A percentile compares a stretch with the other conserved stretches of the same genome.
phyloP scores from a whole-genome alignment of 2,113 vertebrate species.

The Saguinus imperator region DNA sequence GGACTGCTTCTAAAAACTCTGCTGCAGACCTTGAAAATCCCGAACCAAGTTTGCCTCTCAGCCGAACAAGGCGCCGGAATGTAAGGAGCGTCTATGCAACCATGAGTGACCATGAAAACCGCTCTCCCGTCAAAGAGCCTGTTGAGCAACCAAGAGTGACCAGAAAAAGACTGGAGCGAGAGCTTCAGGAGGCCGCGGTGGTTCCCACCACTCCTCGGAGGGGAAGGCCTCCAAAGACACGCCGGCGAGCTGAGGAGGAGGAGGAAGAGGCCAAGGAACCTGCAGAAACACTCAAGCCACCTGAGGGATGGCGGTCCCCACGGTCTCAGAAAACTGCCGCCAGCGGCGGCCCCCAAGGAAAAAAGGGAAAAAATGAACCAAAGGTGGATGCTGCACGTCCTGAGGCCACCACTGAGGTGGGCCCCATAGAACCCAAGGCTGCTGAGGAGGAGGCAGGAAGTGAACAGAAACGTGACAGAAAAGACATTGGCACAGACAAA shows the following conservation, averaged over 20 bases:
- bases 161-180: constrained; percentile 93
- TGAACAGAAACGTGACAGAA: constrained; percentile 84
- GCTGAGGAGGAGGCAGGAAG: constrained; percentile 73
- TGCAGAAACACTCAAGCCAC: constrained; percentile 78
- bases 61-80: constrained; percentile 94
- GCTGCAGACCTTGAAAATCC: constrained; percentile 87
- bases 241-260: constrained; percentile 89
- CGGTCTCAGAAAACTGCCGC: constrained; percentile 89
- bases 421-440: constrained; percentile 77
- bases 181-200: constrained; percentile 86
- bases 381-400: constrained; percentile 82
- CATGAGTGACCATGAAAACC: constrained; percentile 89
- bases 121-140: constrained; percentile 88
- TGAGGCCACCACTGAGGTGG: constrained; percentile 81
- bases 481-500: constrained; percentile 78
- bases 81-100: constrained; percentile 96
- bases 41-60: constrained; percentile 89
- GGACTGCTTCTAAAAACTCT: constrained; percentile 90
- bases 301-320: constrained; percentile 85
- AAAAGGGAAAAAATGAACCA: constrained; percentile 86
- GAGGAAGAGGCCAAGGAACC: constrained; percentile 89
- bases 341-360: constrained; percentile 84
- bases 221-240: constrained; percentile 94
- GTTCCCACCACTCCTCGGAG: constrained; percentile 86
- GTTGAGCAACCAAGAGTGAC: constrained; percentile 90